These are phyloP conservation scores for Andinoacara biseriatus DNA, from an alignment of 2,113 vertebrate genomes.

Conservation along the genomic window DNA sequence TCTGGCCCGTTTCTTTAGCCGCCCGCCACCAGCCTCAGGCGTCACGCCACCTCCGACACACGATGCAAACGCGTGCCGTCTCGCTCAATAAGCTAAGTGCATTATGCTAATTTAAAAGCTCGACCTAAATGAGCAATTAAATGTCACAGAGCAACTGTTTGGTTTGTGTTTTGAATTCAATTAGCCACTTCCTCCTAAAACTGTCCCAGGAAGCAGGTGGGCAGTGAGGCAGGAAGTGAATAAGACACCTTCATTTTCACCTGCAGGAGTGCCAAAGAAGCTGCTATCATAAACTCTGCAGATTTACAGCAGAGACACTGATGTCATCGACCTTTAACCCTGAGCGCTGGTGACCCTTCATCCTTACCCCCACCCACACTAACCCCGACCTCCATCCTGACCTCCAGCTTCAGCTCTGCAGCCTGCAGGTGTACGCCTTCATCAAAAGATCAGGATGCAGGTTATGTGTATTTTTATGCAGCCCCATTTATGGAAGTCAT, in stretches of 20 bases:
- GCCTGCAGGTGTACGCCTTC: not conserved
- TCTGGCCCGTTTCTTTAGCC: constrained; percentile 40
- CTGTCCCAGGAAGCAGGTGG: not conserved
- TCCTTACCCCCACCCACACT: not conserved
- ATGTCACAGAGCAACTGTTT: not conserved
- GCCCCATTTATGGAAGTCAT: not conserved
- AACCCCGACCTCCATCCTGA: not conserved
- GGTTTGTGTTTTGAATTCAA: not conserved
- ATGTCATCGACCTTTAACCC: not conserved
- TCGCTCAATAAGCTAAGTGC: not conserved
- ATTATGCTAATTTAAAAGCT: constrained; percentile 44
- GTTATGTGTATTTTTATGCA: not conserved
- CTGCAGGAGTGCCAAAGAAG: not conserved
- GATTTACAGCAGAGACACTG: not conserved
- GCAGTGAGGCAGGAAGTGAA: not conserved
- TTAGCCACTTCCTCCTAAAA: not conserved
- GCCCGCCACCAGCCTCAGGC: not conserved
- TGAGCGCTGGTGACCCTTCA: not conserved
- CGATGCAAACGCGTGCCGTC: constrained; percentile 36
- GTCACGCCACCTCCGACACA: constrained; percentile 6
- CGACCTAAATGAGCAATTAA: not conserved
- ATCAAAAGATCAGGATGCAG: not conserved
- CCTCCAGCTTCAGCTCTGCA: not conserved
- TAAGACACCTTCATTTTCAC: not conserved
- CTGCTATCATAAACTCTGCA: not conserved